Evolutionary conservation across 2,888 invertebrate species (phyloP).

Genomic region (Rhimphoctona megacephalus): DNA sequence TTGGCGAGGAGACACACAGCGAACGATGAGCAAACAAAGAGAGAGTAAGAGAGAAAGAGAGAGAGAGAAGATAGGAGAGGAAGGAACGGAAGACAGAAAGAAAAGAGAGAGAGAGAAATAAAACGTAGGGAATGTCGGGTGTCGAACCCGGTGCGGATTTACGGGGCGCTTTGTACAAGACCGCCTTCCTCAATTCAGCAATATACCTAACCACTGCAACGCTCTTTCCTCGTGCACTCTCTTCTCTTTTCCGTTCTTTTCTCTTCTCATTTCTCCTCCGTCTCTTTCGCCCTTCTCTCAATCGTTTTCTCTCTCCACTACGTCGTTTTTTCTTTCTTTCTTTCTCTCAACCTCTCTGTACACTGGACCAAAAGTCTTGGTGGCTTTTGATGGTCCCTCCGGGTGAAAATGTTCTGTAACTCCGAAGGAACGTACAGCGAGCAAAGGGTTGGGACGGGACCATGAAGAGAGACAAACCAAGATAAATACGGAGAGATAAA

Average conservation of each 20-base stretch:
- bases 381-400: conserved; percentile 48
- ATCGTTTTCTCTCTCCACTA: conserved; percentile 68
- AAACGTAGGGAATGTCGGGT: conserved; percentile 83
- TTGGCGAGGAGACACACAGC: conserved; percentile 57
- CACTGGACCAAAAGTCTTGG: conserved; percentile 53
- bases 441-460: conserved; percentile 65
- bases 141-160: conserved; percentile 84
- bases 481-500: background rate
- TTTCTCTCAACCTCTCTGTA: conserved; percentile 57
- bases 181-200: conserved; percentile 85
- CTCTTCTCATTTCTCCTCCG: conserved; percentile 66
- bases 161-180: conserved; percentile 84
- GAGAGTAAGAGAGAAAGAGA: conserved; percentile 49
- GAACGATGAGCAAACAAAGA: conserved; percentile 39
- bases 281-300: conserved; percentile 55
- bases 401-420: conserved; percentile 61
- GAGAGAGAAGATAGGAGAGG: conserved; percentile 45
- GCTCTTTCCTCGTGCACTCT: conserved; percentile 67
- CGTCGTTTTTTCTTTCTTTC: conserved; percentile 66
- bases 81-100: conserved; percentile 35
- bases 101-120: conserved; percentile 75
- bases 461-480: conserved; percentile 43
- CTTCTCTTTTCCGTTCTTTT: conserved; percentile 68
- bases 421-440: conserved; percentile 48
- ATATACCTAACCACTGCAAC: conserved; percentile 78